These are phyloP conservation scores for Neosalanx taihuensis DNA, from an alignment of 2,797 vertebrate genomes.

Conservation along the genomic window DNA sequence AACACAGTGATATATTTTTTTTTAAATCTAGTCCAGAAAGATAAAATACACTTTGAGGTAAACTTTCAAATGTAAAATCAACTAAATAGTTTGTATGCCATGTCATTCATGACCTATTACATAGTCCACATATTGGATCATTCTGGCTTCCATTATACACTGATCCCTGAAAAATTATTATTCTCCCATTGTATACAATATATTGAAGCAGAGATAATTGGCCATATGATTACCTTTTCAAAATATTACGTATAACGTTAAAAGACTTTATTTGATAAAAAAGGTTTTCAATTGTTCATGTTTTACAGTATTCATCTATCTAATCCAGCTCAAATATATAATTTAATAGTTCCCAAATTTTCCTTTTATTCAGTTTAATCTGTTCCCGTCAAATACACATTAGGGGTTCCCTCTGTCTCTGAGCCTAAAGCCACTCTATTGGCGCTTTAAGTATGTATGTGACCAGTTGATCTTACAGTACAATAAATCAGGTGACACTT, in stretches of 20 bases:
- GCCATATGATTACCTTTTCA: conserved; percentile 15
- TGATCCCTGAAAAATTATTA: conserved; percentile 32
- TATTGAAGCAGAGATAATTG: too few species aligned
- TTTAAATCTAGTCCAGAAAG: background rate
- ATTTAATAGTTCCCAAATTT: conserved; percentile 47
- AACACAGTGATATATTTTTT: conserved; percentile 13
- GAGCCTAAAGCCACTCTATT: background rate
- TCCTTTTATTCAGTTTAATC: conserved; percentile 40
- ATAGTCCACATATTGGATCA: background rate
- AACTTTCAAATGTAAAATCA: background rate
- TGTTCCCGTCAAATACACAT: conserved; percentile 47
- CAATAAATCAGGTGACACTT: conserved; percentile 10
- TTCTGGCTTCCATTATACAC: conserved; percentile 33
- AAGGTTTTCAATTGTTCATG: too few species aligned
- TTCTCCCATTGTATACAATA: conserved; percentile 11
- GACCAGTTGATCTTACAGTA: conserved; percentile 24
- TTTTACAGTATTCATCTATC: conserved; percentile 46
- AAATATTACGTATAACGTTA: too few species aligned
- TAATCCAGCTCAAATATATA: conserved; percentile 31
- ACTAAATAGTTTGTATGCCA: background rate
- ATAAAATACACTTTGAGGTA: background rate
- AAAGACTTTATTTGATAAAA: too few species aligned
- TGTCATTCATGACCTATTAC: background rate
- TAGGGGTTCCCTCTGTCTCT: conserved; percentile 18
- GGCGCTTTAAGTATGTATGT: conserved; percentile 1